Evolutionary conservation across 1,140 invertebrate genomes (phyloP), one percentile per base, ranked within the genome.

Genomic region (Rhagoletis pomonella): DNA sequence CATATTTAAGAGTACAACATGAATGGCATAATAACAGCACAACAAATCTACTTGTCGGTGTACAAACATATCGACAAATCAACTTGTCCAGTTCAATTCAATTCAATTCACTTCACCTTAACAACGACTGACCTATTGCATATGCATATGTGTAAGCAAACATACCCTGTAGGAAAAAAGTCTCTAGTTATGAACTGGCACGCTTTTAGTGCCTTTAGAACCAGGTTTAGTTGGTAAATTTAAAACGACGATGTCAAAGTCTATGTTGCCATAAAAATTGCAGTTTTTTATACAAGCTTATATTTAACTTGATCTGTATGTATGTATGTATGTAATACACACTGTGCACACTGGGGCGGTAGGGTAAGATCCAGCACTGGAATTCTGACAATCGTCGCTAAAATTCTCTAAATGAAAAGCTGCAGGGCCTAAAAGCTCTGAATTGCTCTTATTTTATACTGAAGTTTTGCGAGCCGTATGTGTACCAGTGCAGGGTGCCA

Each of bases 21-120:
- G 73, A 81, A 81, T 81, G 73, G 73, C 73, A 81, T 47, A 81
- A 73, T 73, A 73, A 81, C 44, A 81, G 73, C 47, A 81, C 17
- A 47, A 55, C 7, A 55, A 14, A 58, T 12, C 73, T 17, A 58
- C 47, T 81, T 81, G 47, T 19, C 42, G 17, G 47, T 14, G 6
- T 29, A 81, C 47, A 81, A 81, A 29, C 73, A 55, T 67, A 67
- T 39, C 64, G 64, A 29, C 29, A 67, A 67, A 39, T 19, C 29
- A 29, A 29, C 64, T 29, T 67, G 29, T 67, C 64, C 73, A 39
- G 47, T 81, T 58, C 44, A 81, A 81, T 81, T n/a, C 19, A 81
- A 29, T 81, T 58, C 44, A 81, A 81, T 81, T n/a, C 19, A 81
- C 42, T 19, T 58, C 47, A 81, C 73, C 44, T 81, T 29, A 81